phyloP scores from a whole-genome alignment of 1,140 invertebrate species.

The Penaeus japonicus region DNA sequence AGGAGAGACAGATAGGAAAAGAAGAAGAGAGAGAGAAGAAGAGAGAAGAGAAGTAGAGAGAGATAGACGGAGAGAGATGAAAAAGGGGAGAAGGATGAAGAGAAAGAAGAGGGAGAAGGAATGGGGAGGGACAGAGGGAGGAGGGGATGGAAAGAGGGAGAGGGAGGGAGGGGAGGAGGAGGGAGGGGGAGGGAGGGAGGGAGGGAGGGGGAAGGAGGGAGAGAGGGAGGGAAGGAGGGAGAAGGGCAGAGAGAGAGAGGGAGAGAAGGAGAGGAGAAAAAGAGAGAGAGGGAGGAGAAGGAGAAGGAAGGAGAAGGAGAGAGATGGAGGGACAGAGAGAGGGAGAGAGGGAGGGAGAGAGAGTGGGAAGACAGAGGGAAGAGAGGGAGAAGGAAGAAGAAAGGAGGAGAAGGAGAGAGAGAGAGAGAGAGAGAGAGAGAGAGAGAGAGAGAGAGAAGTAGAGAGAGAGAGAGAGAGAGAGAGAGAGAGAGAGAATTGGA shows the following conservation, averaged over 20 bases:
- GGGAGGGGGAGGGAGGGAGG: too few relatives aligned
- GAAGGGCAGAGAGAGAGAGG: neutral
- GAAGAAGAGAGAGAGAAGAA: neutral
- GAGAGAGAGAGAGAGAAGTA: neutral
- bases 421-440: neutral
- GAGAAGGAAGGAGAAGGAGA: neutral
- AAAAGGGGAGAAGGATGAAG: neutral
- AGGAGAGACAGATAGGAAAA: neutral
- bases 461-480: neutral
- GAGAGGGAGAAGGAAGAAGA: neutral
- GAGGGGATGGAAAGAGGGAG: neutral
- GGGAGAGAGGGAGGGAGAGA: neutral
- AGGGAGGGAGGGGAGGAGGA: neutral
- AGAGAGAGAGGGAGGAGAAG: neutral
- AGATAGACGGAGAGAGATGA: neutral
- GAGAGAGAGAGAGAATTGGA: neutral
- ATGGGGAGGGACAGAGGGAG: neutral
- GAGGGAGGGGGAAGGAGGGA: neutral
- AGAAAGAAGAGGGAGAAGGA: neutral
- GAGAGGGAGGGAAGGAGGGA: neutral
- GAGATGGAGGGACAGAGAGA: neutral
- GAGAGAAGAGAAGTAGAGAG: neutral
- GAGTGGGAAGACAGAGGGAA: neutral
- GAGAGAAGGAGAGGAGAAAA: neutral
- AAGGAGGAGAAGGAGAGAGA: neutral